A percentile compares a stretch with the other conserved stretches of the same genome.
Conservation (phyloP, 2,113 vertebrate species). For the Phrynosoma blainvillii region DNA sequence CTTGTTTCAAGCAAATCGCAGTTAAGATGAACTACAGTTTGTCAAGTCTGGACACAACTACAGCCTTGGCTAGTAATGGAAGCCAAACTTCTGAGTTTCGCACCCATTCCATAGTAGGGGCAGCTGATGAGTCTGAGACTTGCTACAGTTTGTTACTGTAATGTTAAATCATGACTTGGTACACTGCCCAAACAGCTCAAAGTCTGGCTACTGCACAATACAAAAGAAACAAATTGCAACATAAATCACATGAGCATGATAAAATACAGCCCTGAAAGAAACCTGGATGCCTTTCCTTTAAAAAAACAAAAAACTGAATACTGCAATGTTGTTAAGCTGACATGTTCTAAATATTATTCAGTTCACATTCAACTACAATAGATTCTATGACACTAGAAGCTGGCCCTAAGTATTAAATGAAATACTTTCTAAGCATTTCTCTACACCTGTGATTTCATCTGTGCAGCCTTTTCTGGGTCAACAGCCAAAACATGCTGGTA, state of each 20-base stretch:
- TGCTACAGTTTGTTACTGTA: no score
- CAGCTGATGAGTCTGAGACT: no score
- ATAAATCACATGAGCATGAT: rapidly evolving
- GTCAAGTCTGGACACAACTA: background rate
- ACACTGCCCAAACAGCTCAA: no score
- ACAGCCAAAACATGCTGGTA: constrained; percentile 97
- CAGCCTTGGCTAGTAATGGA: background rate
- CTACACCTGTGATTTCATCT: constrained; percentile 96
- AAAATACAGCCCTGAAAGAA: rapidly evolving
- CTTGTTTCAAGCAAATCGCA: background rate
- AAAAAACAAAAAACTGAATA: background rate
- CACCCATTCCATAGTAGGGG: no score
- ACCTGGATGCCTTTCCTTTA: background rate
- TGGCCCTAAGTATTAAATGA: background rate
- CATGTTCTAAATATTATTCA: background rate
- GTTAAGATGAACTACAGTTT: background rate
- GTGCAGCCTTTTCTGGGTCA: constrained; percentile 95
- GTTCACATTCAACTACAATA: rapidly evolving
- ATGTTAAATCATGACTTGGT: no score
- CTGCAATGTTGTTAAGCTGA: background rate
- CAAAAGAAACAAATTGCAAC: background rate
- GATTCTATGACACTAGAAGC: rapidly evolving
- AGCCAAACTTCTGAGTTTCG: background rate
- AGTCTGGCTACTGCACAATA: no score
- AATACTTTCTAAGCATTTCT: rapidly evolving